Conservation (phyloP, 2,113 vertebrate genomes). For the Procavia capensis region DNA sequence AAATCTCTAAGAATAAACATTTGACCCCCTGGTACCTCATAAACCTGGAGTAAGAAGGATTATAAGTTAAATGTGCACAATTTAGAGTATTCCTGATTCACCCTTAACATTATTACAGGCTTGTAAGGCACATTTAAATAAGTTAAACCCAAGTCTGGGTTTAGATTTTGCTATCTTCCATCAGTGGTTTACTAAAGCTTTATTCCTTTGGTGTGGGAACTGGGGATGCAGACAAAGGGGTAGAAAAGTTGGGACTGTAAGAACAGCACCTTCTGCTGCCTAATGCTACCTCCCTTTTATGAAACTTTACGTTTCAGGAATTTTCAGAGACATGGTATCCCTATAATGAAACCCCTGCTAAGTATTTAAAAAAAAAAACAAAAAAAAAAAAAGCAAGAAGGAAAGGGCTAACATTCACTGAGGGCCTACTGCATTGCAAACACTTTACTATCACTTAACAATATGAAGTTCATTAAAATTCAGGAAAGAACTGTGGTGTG, state of each 20-base stretch:
- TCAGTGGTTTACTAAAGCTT: constrained; percentile 42
- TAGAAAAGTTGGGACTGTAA: background rate
- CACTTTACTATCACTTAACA: constrained; percentile 14
- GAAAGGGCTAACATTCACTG: background rate
- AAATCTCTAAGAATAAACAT: constrained; percentile 73
- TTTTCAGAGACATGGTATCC: background rate
- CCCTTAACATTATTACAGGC: constrained; percentile 47
- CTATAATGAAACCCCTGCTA: background rate
- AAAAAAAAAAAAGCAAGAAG: background rate
- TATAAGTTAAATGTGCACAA: constrained; percentile 67
- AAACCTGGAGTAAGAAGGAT: constrained; percentile 54
- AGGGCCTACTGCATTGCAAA: background rate
- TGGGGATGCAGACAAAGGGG: background rate
- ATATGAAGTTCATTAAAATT: constrained; percentile 30
- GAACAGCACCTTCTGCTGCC: constrained; percentile 53
- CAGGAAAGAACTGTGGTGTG: background rate
- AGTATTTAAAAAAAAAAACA: too few relatives aligned
- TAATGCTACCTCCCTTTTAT: background rate
- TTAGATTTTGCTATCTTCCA: constrained; percentile 57
- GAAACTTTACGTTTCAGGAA: background rate
- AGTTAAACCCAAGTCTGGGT: constrained; percentile 63
- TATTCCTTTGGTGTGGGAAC: constrained; percentile 44
- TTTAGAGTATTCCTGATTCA: constrained; percentile 52
- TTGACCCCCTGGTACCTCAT: constrained; percentile 45
- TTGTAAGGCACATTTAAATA: constrained; percentile 67